Evolutionary conservation across 2,888 invertebrate genomes (phyloP).

Genomic region (Lissocephala sabroskyi): DNA sequence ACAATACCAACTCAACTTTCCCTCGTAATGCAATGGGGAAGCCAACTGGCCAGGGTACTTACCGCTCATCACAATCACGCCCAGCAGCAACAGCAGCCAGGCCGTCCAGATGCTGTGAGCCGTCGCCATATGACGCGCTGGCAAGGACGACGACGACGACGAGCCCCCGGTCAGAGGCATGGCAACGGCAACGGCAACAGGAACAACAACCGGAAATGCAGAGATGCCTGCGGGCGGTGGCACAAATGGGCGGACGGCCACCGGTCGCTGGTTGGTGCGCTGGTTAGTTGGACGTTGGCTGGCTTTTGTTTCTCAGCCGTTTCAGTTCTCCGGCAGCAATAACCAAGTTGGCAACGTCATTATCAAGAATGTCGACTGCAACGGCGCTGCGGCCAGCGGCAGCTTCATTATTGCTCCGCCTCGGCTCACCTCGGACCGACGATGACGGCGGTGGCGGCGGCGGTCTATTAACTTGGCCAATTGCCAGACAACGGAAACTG

Average conservation of each 20-base stretch:
- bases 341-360: slow-evolving; percentile 60
- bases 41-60: slow-evolving; percentile 39
- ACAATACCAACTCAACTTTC: slow-evolving; percentile 39
- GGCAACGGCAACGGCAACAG: slow-evolving; percentile 28
- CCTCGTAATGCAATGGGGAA: slow-evolving; percentile 27
- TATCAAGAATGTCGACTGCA: slow-evolving; percentile 38
- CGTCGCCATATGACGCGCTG: slow-evolving; percentile 11
- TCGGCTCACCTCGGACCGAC: too few species aligned
- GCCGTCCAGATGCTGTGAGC: slow-evolving; percentile 46
- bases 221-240: slow-evolving; percentile 29
- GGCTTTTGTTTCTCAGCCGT: slow-evolving; percentile 9
- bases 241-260: slow-evolving; percentile 7
- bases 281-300: background rate
- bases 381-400: too few species aligned
- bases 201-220: slow-evolving; percentile 60
- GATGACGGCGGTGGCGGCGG: too few species aligned
- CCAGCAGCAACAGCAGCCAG: slow-evolving; percentile 56
- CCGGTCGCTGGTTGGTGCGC: background rate
- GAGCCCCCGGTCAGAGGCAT: background rate
- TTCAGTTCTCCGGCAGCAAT: slow-evolving; percentile 46
- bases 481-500: slow-evolving; percentile 48
- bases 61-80: slow-evolving; percentile 63
- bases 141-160: too few species aligned
- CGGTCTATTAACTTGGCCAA: slow-evolving; percentile 59
- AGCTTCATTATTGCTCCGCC: slow-evolving; percentile 59